Base-by-base conservation (phyloP, 2,888 invertebrate species). In the Hololepta plana region DNA sequence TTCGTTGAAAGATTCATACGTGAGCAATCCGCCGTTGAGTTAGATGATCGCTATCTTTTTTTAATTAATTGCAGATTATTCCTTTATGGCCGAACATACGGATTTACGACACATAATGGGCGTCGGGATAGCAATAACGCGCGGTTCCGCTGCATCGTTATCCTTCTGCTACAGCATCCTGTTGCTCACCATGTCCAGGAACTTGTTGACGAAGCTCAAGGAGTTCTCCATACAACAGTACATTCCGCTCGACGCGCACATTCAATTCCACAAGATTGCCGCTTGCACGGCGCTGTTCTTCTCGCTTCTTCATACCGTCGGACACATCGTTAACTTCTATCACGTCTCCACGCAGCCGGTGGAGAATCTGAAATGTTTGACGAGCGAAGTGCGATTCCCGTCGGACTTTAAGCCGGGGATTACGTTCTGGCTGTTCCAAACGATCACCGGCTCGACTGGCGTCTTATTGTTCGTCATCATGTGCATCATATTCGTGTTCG, bases 91-190 rank as follows among this genome's bases (percentile, higher is more conserved):
- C 1, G 93, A 95, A 46, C 91, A 93, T 53, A 76, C 88, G 12
- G 93, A 95, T 53, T 56, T 95, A 38, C 63, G 93, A 2, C 88
- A 93, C 45, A 91, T 95, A 21, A 93, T 95, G 93, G 93, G 93
- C 2, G 87, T 88, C 2, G 91, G 93, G 1, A 93, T 93, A 25
- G 91, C 91, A 4, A 84, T 91, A 38, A 91, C 91, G 0, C 62
- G 91, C 49, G 91, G 91, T 10, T 85, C 91, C 0, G 93, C 93
- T 1, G 91, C 90, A 2, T 82, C 91, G 0, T 51, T 95, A 4
- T 91, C 91, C 0, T 93, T 95, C 55, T 90, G 88, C 55, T 93
- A 91, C 57, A 84, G 85, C 39, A 62, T 95, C 6, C 60, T 95
- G 1, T 58, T 93, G 17, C 57, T 95, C 12, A 93, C 93, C 2